Evolutionary conservation across 2,797 vertebrate species (phyloP).

Genomic region (Tenualosa ilisha): DNA sequence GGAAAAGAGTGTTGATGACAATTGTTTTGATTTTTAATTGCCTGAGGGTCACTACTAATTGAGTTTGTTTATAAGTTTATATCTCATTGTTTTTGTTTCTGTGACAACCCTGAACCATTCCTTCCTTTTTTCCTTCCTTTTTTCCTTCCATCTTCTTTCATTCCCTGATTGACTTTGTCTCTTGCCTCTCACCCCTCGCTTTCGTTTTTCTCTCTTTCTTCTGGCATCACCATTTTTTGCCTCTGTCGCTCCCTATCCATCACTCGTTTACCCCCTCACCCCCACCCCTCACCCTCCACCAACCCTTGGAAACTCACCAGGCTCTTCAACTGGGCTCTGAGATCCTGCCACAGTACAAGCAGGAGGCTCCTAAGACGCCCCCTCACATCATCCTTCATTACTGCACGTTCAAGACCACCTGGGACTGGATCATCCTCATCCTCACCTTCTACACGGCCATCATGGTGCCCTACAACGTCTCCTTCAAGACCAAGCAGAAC

Average conservation of each 20-base stretch:
- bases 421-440: slow-evolving; percentile 99
- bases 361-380: slow-evolving; percentile 97
- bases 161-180: not conserved
- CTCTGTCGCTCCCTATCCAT: not conserved
- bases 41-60: not conserved
- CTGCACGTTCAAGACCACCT: slow-evolving; percentile 98
- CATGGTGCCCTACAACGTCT: slow-evolving; percentile 98
- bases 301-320: slow-evolving; percentile 62
- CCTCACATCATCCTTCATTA: slow-evolving; percentile 99
- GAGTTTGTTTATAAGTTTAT: not conserved
- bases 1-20: not conserved
- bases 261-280: not conserved
- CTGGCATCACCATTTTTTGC: not conserved
- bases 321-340: slow-evolving; percentile 96
- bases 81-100: not conserved
- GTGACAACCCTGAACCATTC: not conserved
- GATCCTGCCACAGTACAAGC: slow-evolving; percentile 97
- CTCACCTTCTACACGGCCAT: slow-evolving; percentile 99
- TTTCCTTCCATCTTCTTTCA: not conserved
- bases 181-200: not conserved
- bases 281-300: not conserved
- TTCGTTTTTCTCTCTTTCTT: not conserved
- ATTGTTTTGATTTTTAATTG: not conserved
- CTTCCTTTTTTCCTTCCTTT: not conserved
- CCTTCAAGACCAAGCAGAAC: slow-evolving; percentile 95